These are phyloP conservation scores for Clarias platycephalus DNA, from an alignment of 2,797 vertebrate genomes.

Conservation along the genomic window DNA sequence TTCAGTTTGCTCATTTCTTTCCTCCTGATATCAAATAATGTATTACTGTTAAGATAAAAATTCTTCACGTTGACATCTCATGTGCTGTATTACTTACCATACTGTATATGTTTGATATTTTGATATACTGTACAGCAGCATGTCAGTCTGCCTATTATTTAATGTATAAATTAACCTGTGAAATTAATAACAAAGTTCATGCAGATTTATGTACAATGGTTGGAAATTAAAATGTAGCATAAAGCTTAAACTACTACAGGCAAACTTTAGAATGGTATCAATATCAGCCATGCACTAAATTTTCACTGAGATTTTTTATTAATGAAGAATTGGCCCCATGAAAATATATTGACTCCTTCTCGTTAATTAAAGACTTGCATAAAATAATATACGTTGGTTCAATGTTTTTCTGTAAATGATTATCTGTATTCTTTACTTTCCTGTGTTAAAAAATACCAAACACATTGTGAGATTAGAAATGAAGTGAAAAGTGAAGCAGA, in stretches of 20 bases:
- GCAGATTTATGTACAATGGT: not conserved
- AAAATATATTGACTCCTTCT: slow-evolving; percentile 50
- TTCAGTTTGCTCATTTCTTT: not conserved
- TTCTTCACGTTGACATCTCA: not conserved
- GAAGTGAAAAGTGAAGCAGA: slow-evolving; percentile 20
- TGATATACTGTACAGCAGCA: slow-evolving; percentile 6
- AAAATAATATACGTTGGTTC: slow-evolving; percentile 47
- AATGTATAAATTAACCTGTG: not conserved
- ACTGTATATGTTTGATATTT: not conserved
- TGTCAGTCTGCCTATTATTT: not conserved
- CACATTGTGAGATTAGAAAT: slow-evolving; percentile 18
- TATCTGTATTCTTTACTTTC: slow-evolving; percentile 23
- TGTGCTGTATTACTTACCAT: not conserved
- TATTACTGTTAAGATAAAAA: not conserved
- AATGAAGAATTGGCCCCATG: slow-evolving; percentile 68
- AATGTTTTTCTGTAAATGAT: slow-evolving; percentile 28
- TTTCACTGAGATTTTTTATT: slow-evolving; percentile 62
- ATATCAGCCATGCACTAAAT: slow-evolving; percentile 16
- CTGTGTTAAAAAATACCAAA: not conserved
- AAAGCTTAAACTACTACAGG: not conserved
- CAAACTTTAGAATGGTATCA: slow-evolving; percentile 17
- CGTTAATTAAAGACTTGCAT: slow-evolving; percentile 41
- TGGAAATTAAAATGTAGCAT: not conserved
- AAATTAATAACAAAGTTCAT: not conserved
- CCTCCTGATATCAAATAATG: not conserved